Base-by-base conservation (phyloP, 2,888 invertebrate species). In the Schizotus pectinicornis region DNA sequence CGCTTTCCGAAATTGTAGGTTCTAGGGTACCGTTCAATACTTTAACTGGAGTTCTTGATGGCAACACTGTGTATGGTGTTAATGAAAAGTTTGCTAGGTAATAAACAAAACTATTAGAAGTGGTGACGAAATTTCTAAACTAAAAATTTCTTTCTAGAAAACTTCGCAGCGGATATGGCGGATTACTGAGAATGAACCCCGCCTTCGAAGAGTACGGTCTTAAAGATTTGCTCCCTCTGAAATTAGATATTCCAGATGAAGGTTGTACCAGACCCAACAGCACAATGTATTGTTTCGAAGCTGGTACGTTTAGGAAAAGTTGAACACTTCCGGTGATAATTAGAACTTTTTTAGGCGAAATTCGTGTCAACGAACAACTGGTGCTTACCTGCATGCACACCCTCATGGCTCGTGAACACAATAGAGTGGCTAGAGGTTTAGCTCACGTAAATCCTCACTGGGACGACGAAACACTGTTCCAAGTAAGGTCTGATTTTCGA, bases 221-320 rank as follows among this genome's bases (percentile, higher is more conserved):
- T 0, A 94, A 93, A 76, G 95, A 95, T 74, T 81, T 95, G 63
- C 80, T 95, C 37, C 95, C 95, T 0, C 81, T 94, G 46, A 95
- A 95, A 77, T 82, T 94, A 47, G 93, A 94, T 72, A 89, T 94
- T 67, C 94, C 95, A 9, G 95, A 95, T 75, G 94, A 95, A 82
- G 95, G 95, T 33, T 95, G 95, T 79, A 94, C 94, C 1, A 84
- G 95, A 55, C 92, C 93, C 0, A 94, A 94, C 78, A 86, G 88
- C 73, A 91, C 92, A 64, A 92, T 94, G 89, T 94, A 88, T 77
- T 95, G 95, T 76, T 95, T 95, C 74, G 94, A 95, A 84, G 93
- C 92, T 65, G 94, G 22, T 22, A 22, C 11, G 13, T 43, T 11
- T 36, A 13, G 34, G 30, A 32, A 35, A 43, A 43, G n/a, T 35